phyloP scores from a whole-genome alignment of 2,888 invertebrate species.

The Andrena flavipes region DNA sequence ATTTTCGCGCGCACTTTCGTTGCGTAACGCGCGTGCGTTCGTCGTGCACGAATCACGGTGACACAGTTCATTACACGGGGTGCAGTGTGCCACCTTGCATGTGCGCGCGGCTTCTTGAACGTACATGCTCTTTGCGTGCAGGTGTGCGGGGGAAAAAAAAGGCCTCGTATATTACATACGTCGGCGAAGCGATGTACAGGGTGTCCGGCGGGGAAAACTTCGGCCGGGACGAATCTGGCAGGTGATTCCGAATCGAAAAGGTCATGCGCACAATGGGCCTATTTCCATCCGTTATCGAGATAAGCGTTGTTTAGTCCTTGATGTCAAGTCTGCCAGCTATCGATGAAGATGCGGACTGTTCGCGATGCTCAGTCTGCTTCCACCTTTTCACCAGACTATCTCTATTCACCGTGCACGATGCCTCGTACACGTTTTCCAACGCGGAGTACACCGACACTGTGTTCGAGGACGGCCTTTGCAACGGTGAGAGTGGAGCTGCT shows the following conservation, averaged over 20 bases:
- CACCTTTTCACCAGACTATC: neutral
- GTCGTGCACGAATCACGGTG: constrained; percentile 46
- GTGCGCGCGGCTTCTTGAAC: neutral
- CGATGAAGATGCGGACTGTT: neutral
- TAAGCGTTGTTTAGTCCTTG: neutral
- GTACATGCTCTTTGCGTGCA: constrained; percentile 16
- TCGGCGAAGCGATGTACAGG: neutral
- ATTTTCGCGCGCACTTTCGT: constrained; percentile 48
- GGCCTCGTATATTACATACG: neutral
- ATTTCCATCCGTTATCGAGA: neutral
- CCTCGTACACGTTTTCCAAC: neutral
- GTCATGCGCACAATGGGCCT: no score
- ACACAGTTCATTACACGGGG: constrained; percentile 58
- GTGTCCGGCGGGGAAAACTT: no score
- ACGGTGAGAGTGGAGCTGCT: neutral
- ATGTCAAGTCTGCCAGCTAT: constrained; percentile 5
- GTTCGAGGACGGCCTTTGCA: neutral
- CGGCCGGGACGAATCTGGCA: no score
- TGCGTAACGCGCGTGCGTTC: constrained; percentile 44
- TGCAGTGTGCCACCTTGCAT: constrained; percentile 15
- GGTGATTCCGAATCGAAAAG: no score
- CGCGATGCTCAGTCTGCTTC: neutral
- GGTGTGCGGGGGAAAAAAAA: constrained; percentile 21
- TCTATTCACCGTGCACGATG: constrained; percentile 1
- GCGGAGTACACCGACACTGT: neutral